A percentile compares a stretch with the other conserved stretches of the same genome.
Evolutionary conservation across 1,140 invertebrate species (phyloP).

Genomic region (Aricia agestis): DNA sequence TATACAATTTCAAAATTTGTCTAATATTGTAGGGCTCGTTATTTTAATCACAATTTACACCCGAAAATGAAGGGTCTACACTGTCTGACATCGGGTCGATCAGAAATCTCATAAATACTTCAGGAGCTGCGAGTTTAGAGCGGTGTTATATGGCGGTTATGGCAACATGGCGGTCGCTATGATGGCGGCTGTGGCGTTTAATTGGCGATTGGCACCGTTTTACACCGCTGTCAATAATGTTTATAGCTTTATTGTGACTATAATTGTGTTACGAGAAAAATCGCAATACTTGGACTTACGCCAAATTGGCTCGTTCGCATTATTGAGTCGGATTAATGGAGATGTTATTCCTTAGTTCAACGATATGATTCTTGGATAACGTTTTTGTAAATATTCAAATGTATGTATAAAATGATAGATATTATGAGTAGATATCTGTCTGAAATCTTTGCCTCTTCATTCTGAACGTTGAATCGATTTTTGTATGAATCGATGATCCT

Average conservation of each 20-base stretch:
- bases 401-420: too few relatives aligned
- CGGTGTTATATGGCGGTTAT: constrained; percentile 20
- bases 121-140: constrained; percentile 32
- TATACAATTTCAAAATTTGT: too few relatives aligned
- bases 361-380: too few relatives aligned
- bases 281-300: background rate
- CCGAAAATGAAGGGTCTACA: constrained; percentile 16
- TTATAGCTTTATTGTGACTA: constrained; percentile 3
- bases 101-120: constrained; percentile 33
- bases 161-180: constrained; percentile 15
- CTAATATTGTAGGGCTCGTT: too few relatives aligned
- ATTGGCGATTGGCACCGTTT: constrained; percentile 20
- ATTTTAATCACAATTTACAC: too few relatives aligned
- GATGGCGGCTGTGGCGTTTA: constrained; percentile 7
- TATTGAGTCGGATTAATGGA: background rate
- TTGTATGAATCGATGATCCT: too few relatives aligned
- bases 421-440: too few relatives aligned
- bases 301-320: background rate
- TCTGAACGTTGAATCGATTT: too few relatives aligned
- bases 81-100: constrained; percentile 17
- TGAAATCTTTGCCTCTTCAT: too few relatives aligned
- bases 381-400: too few relatives aligned
- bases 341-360: too few relatives aligned
- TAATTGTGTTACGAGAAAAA: background rate
- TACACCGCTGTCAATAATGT: constrained; percentile 12